These are phyloP conservation scores for Carassius carassius DNA, from an alignment of 2,113 vertebrate species.

Conservation along the genomic window DNA sequence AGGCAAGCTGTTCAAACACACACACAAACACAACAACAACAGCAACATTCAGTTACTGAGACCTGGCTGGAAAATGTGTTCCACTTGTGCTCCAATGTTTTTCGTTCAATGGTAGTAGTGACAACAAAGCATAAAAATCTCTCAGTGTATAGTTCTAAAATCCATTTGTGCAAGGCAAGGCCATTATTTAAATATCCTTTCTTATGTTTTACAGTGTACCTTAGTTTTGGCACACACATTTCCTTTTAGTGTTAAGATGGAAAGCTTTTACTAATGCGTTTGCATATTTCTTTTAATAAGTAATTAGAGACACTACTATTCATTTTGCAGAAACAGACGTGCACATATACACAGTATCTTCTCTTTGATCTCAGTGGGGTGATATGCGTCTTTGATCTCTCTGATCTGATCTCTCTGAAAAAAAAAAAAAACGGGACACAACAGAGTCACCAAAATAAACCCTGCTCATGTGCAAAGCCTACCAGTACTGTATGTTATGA, in stretches of 20 bases:
- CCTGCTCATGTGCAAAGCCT: too few relatives aligned
- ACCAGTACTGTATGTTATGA: too few relatives aligned
- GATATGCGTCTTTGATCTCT: slow-evolving; percentile 5
- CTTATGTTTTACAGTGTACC: background rate
- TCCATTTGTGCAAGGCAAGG: background rate
- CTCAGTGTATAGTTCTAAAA: background rate
- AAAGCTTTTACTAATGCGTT: slow-evolving; percentile 18
- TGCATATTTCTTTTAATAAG: background rate
- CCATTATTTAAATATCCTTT: background rate
- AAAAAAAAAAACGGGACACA: background rate
- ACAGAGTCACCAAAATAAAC: background rate
- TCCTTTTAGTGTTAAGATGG: background rate
- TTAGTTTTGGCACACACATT: background rate
- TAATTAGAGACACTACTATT: background rate
- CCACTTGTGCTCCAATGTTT: slow-evolving; percentile 4
- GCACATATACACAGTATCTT: background rate
- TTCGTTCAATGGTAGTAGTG: slow-evolving; percentile 27
- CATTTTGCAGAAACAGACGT: background rate
- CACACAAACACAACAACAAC: slow-evolving; percentile 18
- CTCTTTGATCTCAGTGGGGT: background rate
- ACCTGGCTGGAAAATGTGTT: slow-evolving; percentile 43
- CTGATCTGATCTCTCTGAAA: background rate
- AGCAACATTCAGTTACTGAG: background rate
- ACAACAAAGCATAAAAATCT: background rate
- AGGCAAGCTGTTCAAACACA: slow-evolving; percentile 40